Percentiles rank a stretch among this genome's conserved stretches.
Conservation (phyloP, 2,113 vertebrate species). For the Rhizomys pruinosus region DNA sequence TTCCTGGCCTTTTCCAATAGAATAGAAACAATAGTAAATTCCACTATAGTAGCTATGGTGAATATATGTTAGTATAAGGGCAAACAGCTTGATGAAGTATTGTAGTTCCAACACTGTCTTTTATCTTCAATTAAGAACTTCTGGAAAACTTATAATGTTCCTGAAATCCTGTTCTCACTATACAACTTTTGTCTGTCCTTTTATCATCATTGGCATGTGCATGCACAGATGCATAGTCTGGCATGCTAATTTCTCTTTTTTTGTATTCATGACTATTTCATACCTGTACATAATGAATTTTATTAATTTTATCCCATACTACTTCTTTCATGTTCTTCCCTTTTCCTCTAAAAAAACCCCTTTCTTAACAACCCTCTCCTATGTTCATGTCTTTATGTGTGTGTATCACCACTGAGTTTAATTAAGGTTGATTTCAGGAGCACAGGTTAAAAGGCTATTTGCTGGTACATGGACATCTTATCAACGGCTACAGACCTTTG, state of each 20-base stretch:
- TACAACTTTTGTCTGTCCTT: neutral
- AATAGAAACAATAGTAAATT: neutral
- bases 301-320: neutral
- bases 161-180: conserved; percentile 25
- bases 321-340: neutral
- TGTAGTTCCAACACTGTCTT: neutral
- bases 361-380: too few species aligned
- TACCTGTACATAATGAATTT: neutral
- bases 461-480: neutral
- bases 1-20: neutral
- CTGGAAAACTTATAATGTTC: conserved; percentile 3
- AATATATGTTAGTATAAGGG: neutral
- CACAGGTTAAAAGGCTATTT: neutral
- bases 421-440: too few species aligned
- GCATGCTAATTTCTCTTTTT: neutral
- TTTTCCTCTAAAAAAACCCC: neutral
- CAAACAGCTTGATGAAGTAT: neutral
- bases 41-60: neutral
- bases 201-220: neutral
- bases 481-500: too few species aligned
- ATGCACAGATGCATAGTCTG: neutral
- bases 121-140: neutral
- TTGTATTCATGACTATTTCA: neutral
- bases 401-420: neutral
- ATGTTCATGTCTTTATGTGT: too few species aligned